These are phyloP conservation scores for Micronycteris hirsuta DNA, from an alignment of 2,113 vertebrate species.

Conservation along the genomic window DNA sequence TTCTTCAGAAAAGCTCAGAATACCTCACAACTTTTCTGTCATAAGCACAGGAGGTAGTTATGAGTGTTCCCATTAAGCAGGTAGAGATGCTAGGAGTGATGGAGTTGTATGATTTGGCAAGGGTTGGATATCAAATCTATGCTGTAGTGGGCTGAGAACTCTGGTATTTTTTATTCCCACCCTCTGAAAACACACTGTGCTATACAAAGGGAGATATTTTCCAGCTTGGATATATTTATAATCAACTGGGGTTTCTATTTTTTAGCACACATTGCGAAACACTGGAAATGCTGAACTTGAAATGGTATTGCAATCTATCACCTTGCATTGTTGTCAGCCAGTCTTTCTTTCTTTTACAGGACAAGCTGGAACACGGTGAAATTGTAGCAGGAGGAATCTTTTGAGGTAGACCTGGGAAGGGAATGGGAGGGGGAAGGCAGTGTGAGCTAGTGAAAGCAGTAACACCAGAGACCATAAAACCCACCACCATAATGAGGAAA, in stretches of 20 bases:
- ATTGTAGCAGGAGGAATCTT: background rate
- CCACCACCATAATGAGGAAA: background rate
- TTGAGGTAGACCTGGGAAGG: background rate
- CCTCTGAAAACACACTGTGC: background rate
- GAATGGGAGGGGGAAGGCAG: background rate
- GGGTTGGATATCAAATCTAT: background rate
- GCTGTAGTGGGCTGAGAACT: background rate
- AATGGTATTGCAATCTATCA: background rate
- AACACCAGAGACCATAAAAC: background rate
- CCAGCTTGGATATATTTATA: background rate
- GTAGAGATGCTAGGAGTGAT: background rate
- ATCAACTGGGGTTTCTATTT: constrained; percentile 3
- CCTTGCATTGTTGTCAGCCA: background rate
- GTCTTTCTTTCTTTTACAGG: background rate
- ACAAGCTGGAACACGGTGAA: background rate
- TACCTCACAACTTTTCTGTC: background rate
- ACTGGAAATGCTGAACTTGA: background rate
- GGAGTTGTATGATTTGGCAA: background rate
- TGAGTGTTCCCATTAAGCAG: background rate
- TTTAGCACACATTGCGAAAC: background rate
- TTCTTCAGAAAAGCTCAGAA: background rate
- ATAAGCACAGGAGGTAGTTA: background rate
- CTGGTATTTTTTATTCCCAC: background rate
- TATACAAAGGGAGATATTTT: background rate
- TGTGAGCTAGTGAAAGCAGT: background rate